Evolutionary conservation across 2,113 vertebrate genomes (phyloP).

Genomic region (Cairina moschata): DNA sequence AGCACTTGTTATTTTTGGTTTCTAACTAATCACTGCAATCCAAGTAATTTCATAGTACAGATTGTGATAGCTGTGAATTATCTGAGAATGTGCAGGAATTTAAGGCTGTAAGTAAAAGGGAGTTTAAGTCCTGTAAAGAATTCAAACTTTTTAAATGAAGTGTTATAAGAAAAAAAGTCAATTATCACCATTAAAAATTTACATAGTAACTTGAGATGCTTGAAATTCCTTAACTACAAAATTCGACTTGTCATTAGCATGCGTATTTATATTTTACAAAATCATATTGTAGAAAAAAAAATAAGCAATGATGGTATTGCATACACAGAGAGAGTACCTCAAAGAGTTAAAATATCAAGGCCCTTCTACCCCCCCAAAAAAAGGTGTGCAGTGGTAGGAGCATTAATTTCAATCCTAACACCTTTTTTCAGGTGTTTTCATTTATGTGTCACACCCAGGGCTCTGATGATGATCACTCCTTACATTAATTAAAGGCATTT

Average conservation of each 20-base stretch:
- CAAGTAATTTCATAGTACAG: neutral
- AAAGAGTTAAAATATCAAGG: fast-evolving
- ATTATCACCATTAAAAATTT: neutral
- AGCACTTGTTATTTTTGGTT: neutral
- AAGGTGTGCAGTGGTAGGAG: neutral
- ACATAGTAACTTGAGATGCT: neutral
- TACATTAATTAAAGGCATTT: neutral
- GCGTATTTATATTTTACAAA: neutral
- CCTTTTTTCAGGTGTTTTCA: neutral
- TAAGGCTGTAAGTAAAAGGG: neutral
- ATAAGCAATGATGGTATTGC: neutral
- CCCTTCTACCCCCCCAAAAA: neutral
- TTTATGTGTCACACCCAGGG: neutral
- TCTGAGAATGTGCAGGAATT: neutral
- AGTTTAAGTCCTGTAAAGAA: neutral
- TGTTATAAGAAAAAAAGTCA: neutral
- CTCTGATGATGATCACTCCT: neutral
- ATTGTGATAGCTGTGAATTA: neutral
- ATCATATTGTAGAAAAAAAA: neutral
- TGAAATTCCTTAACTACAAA: neutral
- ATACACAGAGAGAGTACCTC: neutral
- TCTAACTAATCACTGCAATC: neutral
- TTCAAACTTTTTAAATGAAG: neutral
- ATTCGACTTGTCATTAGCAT: neutral
- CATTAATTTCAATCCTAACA: neutral